A percentile compares a stretch with the other conserved stretches of the same genome.
phyloP scores from a whole-genome alignment of 1,140 invertebrate species.

The Lepidurus apus region DNA sequence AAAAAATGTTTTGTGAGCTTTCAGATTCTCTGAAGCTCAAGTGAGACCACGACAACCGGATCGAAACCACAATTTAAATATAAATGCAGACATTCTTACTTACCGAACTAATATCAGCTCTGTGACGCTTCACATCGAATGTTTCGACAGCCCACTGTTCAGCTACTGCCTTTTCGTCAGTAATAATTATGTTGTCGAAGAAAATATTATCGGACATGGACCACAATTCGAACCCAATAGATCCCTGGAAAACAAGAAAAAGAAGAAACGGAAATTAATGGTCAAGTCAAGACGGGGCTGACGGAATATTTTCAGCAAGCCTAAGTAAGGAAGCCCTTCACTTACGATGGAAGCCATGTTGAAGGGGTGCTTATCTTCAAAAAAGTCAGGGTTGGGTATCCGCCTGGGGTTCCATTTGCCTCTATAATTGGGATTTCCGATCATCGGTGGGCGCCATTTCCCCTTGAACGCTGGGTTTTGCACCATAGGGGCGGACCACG shows the following conservation, averaged over 20 bases:
- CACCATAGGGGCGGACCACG: slow-evolving; percentile 78
- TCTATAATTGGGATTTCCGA: slow-evolving; percentile 90
- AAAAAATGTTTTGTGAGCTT: background rate
- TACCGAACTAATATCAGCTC: slow-evolving; percentile 71
- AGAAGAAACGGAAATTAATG: slow-evolving; percentile 33
- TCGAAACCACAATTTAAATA: background rate
- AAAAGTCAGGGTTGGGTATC: slow-evolving; percentile 87
- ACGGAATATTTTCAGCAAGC: background rate
- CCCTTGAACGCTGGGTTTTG: slow-evolving; percentile 90
- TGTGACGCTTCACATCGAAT: slow-evolving; percentile 75
- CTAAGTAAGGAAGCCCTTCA: slow-evolving; percentile 38
- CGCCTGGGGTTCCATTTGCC: slow-evolving; percentile 86
- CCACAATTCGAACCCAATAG: slow-evolving; percentile 95
- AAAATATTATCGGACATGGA: slow-evolving; percentile 91
- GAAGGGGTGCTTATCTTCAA: slow-evolving; percentile 86
- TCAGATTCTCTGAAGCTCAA: background rate
- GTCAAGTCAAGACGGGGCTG: background rate
- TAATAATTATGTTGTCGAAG: slow-evolving; percentile 93
- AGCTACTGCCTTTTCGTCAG: slow-evolving; percentile 74
- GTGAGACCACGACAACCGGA: background rate
- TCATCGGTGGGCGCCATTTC: slow-evolving; percentile 78
- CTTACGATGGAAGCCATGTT: slow-evolving; percentile 88
- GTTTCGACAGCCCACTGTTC: slow-evolving; percentile 74
- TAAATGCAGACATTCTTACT: slow-evolving; percentile 43
- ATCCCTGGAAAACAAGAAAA: slow-evolving; percentile 57